Conservation (phyloP, 2,888 invertebrate species). For the Cheilosia soror region DNA sequence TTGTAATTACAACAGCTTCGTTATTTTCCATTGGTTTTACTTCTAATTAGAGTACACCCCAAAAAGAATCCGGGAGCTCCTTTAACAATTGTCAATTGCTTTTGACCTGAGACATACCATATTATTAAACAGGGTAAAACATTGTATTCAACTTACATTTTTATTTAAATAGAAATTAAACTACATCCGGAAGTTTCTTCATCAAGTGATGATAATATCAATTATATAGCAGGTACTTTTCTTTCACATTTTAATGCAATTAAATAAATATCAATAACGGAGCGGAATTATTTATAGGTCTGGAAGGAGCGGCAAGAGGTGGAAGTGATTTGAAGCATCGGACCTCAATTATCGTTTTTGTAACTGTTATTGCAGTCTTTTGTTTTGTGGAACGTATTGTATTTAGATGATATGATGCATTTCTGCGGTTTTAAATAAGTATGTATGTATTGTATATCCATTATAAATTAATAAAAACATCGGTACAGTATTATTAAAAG, state of each 20-base stretch:
- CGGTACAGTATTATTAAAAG: conserved; percentile 30
- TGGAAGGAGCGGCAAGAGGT: conserved; percentile 60
- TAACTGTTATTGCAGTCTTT: neutral
- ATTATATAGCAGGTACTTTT: conserved; percentile 79
- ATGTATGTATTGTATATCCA: conserved; percentile 5
- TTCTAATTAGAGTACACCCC: too few species aligned
- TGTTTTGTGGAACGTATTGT: conserved; percentile 13
- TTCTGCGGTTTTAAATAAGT: conserved; percentile 10
- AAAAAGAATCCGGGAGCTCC: too few species aligned
- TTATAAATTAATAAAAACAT: conserved; percentile 27
- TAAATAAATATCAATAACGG: neutral
- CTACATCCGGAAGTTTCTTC: conserved; percentile 82
- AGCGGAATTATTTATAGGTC: conserved; percentile 21
- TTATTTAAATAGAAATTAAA: conserved; percentile 81
- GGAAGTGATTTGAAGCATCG: conserved; percentile 1
- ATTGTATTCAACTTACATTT: too few species aligned
- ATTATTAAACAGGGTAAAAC: too few species aligned
- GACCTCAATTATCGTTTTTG: conserved; percentile 1
- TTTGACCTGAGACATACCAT: too few species aligned
- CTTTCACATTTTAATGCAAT: neutral
- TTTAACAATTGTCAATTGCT: too few species aligned
- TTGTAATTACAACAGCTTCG: too few species aligned
- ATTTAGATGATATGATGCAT: conserved; percentile 37
- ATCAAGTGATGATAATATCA: conserved; percentile 83
- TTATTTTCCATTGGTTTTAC: too few species aligned